Percentiles rank a stretch among this genome's conserved stretches.
Evolutionary conservation across 2,797 vertebrate species (phyloP).

Genomic region (Eulemur coronatus): DNA sequence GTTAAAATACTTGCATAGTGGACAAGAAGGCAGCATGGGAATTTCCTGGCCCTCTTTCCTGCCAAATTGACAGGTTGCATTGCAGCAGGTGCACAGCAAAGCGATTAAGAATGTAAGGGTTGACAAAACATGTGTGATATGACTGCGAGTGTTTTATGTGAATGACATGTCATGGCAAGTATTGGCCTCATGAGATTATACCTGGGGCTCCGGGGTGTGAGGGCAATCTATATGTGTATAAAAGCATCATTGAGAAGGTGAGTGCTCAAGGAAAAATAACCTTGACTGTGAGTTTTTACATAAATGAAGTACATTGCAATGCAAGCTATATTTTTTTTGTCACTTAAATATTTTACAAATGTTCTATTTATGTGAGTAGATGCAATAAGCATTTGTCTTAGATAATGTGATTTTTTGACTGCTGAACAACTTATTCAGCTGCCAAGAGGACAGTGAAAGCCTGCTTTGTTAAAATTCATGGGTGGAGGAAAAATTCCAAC

Average conservation of each 20-base stretch:
- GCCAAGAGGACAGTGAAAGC: neutral
- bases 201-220: neutral
- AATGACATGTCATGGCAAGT: slow-evolving; percentile 32
- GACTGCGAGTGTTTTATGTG: neutral
- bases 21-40: neutral
- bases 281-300: neutral
- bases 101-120: slow-evolving; percentile 73
- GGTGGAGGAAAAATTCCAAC: neutral
- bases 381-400: slow-evolving; percentile 8
- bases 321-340: slow-evolving; percentile 3
- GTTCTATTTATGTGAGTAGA: slow-evolving; percentile 32
- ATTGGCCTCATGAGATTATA: slow-evolving; percentile 28
- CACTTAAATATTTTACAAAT: slow-evolving; percentile 49
- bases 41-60: slow-evolving; percentile 66
- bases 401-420: slow-evolving; percentile 29
- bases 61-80: slow-evolving; percentile 76
- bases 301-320: neutral
- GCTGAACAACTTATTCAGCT: slow-evolving; percentile 29
- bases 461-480: slow-evolving; percentile 50
- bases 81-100: slow-evolving; percentile 74
- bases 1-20: slow-evolving; percentile 50
- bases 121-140: slow-evolving; percentile 75
- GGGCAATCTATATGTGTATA: neutral
- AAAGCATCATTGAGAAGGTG: neutral
- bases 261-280: neutral